Conservation (phyloP, 2,113 vertebrate species). For the Grammomys surdaster region DNA sequence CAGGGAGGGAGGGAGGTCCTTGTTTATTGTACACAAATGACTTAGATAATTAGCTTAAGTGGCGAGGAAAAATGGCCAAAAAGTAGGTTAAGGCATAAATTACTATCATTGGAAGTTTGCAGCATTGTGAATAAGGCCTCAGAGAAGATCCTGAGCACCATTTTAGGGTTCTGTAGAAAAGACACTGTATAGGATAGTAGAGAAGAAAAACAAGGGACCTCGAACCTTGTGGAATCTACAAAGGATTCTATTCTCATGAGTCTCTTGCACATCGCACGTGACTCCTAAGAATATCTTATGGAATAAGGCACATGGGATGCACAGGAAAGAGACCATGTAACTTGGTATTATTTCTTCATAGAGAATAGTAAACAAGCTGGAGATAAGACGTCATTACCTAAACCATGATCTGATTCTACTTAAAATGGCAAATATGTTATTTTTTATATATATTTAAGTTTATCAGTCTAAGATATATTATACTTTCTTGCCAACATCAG, state of each 20-base stretch:
- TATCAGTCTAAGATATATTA: background rate
- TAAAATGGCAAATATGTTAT: constrained; percentile 51
- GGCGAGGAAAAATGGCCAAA: constrained; percentile 60
- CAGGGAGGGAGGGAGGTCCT: constrained; percentile 61
- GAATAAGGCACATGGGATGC: constrained; percentile 11
- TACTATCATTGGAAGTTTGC: constrained; percentile 60
- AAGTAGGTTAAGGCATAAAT: constrained; percentile 75
- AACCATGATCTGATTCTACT: background rate
- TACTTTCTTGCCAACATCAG: constrained; percentile 38
- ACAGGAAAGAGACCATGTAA: background rate
- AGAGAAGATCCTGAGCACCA: constrained; percentile 47
- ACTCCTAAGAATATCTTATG: constrained; percentile 48
- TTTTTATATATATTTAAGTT: background rate
- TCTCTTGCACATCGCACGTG: background rate
- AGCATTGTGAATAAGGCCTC: constrained; percentile 57
- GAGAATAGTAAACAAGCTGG: background rate
- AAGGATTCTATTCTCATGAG: constrained; percentile 24
- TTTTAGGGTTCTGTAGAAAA: constrained; percentile 18
- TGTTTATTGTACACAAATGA: constrained; percentile 76
- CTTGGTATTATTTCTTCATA: background rate
- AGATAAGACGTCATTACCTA: background rate
- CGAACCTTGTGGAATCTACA: background rate
- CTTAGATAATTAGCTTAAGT: constrained; percentile 69
- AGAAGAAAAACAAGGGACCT: background rate
- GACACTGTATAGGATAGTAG: background rate